A percentile compares a stretch with the other conserved stretches of the same genome.
phyloP scores from a whole-genome alignment of 2,797 vertebrate genomes.

The Coccyzus lansbergi region DNA sequence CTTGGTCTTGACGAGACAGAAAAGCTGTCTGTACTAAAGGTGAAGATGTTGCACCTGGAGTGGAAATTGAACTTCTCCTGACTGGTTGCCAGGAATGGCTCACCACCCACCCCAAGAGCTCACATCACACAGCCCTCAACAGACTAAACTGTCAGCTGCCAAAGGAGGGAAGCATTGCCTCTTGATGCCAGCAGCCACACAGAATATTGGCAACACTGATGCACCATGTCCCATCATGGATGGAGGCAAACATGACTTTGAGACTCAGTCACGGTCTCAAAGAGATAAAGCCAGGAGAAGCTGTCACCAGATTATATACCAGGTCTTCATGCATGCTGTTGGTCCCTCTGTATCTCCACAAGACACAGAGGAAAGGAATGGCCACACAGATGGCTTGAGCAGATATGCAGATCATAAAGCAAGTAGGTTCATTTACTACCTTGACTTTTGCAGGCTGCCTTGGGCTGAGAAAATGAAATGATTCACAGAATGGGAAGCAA shows the following conservation, averaged over 20 bases:
- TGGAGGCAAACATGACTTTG: background rate
- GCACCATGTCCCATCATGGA: background rate
- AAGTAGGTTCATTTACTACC: background rate
- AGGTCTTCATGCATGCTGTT: fast-evolving
- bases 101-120: background rate
- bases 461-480: background rate
- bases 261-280: background rate
- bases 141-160: background rate
- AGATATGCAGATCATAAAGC: background rate
- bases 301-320: background rate
- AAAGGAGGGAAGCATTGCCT: background rate
- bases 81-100: background rate
- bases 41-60: background rate
- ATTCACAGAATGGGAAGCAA: background rate
- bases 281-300: background rate
- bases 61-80: background rate
- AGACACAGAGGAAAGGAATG: background rate
- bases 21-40: background rate
- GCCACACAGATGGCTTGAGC: background rate
- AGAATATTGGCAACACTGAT: background rate
- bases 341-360: background rate
- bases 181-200: fast-evolving
- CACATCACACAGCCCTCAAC: background rate
- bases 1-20: background rate
- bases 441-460: background rate